phyloP scores from a whole-genome alignment of 2,113 vertebrate genomes.

The Ia io region DNA sequence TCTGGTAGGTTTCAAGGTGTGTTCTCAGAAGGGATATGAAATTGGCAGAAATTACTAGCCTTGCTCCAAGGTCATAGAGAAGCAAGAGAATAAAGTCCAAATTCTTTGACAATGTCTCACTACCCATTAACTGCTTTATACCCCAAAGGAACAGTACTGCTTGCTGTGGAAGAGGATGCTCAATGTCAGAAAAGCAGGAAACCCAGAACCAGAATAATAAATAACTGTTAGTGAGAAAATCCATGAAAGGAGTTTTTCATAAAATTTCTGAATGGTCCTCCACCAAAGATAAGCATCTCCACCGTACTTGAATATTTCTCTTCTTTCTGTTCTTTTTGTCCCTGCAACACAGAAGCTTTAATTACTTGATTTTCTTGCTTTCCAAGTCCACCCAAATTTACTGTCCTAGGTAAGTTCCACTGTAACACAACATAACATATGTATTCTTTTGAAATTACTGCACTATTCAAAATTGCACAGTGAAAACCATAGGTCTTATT shows the following conservation, averaged over 20 bases:
- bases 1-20: background rate
- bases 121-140: background rate
- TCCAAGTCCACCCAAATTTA: background rate
- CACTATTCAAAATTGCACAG: background rate
- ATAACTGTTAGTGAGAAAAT: background rate
- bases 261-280: background rate
- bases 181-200: background rate
- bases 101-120: background rate
- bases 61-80: slow-evolving; percentile 13
- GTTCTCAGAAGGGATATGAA: background rate
- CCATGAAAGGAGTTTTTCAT: background rate
- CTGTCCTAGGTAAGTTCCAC: background rate
- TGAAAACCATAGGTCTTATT: background rate
- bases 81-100: background rate
- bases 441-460: background rate
- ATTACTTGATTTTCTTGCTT: slow-evolving; percentile 6
- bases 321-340: background rate
- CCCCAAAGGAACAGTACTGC: background rate
- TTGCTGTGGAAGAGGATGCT: background rate
- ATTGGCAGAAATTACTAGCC: background rate
- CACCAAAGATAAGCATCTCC: background rate
- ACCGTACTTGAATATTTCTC: background rate
- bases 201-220: background rate
- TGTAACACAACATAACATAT: background rate
- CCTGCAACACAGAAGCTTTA: background rate